Evolutionary conservation across 2,888 invertebrate species (phyloP), one percentile per base, ranked within the genome.

Genomic region (Idaea dimidiata): DNA sequence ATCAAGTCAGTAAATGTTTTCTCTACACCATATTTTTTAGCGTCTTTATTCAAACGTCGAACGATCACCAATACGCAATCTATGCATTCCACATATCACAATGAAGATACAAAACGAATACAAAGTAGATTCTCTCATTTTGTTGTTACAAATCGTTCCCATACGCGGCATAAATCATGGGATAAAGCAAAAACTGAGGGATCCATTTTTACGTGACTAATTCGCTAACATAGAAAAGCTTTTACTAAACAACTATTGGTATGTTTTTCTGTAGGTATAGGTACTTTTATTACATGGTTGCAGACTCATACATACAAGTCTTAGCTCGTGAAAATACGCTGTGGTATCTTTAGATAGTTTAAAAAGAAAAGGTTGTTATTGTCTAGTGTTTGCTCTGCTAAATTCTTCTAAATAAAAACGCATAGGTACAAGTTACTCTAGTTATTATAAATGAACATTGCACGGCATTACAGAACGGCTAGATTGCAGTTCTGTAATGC

Each of bases 211-310:
- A 83, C 82, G 84, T 83, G 83, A 82, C 84, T 83, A 81, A 83
- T 83, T 80, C 82, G 68, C 68, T 73, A 62, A 84, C 83, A 83
- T 75, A 83, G 69, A 77, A 83, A 83, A 74, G 79, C 83, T 84
- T 81, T 83, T 74, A 82, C 77, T 79, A 75, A 80, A 78, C 77
- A 77, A 80, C 77, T 78, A 76, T 75, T 77, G 70, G 72, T 74
- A 75, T 72, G 71, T 72, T 76, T 76, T 68, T 59, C 62, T 63
- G 72, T 75, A 71, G 72, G 10, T 43, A 10, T 43, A 43, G 43
- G 8, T 43, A 14, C 43, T 43, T 24, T 24, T 24, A 43, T 43
- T 43, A 43, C 43, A 43, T 8, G 43, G 43, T 43, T 43, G 14
- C 43, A 43, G 43, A 14, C 43, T 43, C 43, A 43, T 43, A 43